Base-by-base conservation (phyloP, 2,113 vertebrate genomes). In the Rhegmatorhina hoffmannsi region DNA sequence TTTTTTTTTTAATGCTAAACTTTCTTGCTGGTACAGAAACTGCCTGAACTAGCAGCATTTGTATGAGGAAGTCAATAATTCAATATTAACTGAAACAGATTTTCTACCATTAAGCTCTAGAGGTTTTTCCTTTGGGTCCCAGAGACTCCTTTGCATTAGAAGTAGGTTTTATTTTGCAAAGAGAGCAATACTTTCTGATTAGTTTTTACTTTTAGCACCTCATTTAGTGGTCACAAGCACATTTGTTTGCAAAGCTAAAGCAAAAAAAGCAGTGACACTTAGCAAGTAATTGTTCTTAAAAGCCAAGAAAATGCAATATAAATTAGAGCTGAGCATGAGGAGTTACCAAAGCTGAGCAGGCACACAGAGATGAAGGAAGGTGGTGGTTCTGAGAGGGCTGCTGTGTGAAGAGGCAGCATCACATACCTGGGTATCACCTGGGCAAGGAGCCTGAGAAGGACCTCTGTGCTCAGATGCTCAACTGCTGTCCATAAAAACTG, bases 281-380 rank as follows among this genome's bases (percentile, higher is more conserved):
- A 19, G 10, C 36, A 76, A 34, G 56, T 49, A 78, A 56, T 52
- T 72, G 56, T 43, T 81, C 58, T 64, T 67, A 68, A 72, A 62
- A 84, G 5, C 11, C 24, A 64, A 15, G 23, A 38, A 21, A 87
- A 55, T 1, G 0, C 28, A 64, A 81, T 70, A 21, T 47, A 77
- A 88, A 70, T 17, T 47, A 29, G 0, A 18, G 19, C 17, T 74
- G 23, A 67, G 15, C 25, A 17, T 6, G 13, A 58, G 13, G 33
- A 47, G 28, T 38, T 78, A 2, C 23, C 43, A 15, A 64, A 76
- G 43, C 20, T 68, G 38, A 38, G 29, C 15, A 75, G 66, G 53
- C 18, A n/a, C 21, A 16, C 0, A 1, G 21, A 59, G 9, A 28
- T 0, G 0, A 87, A 75, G 60, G 55, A 73, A 77, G 10, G 9